Evolutionary conservation across 2,888 invertebrate species (phyloP), one percentile per base, ranked within the genome.

Genomic region (Patella ulyssiponensis): DNA sequence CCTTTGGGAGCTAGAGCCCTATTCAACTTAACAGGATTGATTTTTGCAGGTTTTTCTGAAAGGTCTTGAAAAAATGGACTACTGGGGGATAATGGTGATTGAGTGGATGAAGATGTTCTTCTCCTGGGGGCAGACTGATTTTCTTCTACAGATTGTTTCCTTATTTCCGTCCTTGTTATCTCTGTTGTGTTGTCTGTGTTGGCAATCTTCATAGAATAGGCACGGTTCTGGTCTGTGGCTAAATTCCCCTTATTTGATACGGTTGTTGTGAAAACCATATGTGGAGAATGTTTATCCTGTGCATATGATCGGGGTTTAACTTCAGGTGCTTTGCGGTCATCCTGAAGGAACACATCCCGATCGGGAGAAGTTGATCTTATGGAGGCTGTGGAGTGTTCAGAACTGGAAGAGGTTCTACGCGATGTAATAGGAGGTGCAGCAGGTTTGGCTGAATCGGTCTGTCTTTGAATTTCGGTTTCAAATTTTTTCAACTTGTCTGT

Each of bases 371-470:
- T 12, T 20, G 78, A 73, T 7, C 76, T 74, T 1, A 71, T 51
- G 7, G 73, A 73, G 11, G 76, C 73, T 23, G 72, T 54, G 15
- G 76, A 76, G 17, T 56, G 58, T 27, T 76, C 76, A 52, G 76
- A 76, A 17, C 76, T 76, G 9, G 75, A 69, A n/a, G 76, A 77
- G 44, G 81, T 71, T 9, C 53, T 77, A 15, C 76, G 64, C 9
- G 86, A 86, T 11, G 87, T 84, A 15, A 86, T 84, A 56, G 84
- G 81, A 15, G 86, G 83, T 7, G 20, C 64, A 23, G 64, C 11
- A 64, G 64, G 64, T 64, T 64, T 64, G 11, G 64, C 64, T 23
- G 11, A 23, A 64, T 64, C 64, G 3, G 64, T 64, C 64, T 64
- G 64, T 64, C 64, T 64, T 23, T 64, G 64, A 23, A 64, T 64